phyloP scores from a whole-genome alignment of 2,888 invertebrate species.

The Metellina segmentata region DNA sequence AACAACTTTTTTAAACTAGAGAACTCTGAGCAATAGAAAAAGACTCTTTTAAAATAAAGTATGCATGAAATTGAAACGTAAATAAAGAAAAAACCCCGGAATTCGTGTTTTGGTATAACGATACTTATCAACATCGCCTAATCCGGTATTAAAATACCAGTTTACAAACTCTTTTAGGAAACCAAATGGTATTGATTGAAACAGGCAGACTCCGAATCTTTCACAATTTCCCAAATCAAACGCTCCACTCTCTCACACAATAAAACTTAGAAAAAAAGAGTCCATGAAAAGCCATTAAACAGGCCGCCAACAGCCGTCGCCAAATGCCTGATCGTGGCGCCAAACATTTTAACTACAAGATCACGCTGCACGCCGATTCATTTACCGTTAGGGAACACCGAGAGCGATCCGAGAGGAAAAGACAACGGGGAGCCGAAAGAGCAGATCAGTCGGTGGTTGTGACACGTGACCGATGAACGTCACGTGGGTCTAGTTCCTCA shows the following conservation, averaged over 20 bases:
- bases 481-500: slow-evolving; percentile 13
- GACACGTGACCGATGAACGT: slow-evolving; percentile 58
- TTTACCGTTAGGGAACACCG: slow-evolving; percentile 73
- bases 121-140: too few relatives aligned
- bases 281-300: neutral
- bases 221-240: too few relatives aligned
- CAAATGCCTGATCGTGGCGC: neutral
- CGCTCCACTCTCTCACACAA: neutral
- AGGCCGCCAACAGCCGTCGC: slow-evolving; percentile 24
- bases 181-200: too few relatives aligned
- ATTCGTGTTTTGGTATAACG: too few relatives aligned
- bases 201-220: too few relatives aligned
- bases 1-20: too few relatives aligned
- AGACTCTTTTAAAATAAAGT: too few relatives aligned
- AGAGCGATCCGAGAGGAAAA: slow-evolving; percentile 56
- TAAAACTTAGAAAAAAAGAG: neutral
- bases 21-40: too few relatives aligned
- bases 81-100: too few relatives aligned
- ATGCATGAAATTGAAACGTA: too few relatives aligned
- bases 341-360: slow-evolving; percentile 63
- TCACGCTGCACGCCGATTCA: slow-evolving; percentile 37
- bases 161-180: too few relatives aligned
- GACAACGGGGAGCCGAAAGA: slow-evolving; percentile 27
- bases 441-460: slow-evolving; percentile 39
- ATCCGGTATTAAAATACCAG: too few relatives aligned